phyloP scores from a whole-genome alignment of 2,113 vertebrate genomes.

The Rousettus leschenaultii region DNA sequence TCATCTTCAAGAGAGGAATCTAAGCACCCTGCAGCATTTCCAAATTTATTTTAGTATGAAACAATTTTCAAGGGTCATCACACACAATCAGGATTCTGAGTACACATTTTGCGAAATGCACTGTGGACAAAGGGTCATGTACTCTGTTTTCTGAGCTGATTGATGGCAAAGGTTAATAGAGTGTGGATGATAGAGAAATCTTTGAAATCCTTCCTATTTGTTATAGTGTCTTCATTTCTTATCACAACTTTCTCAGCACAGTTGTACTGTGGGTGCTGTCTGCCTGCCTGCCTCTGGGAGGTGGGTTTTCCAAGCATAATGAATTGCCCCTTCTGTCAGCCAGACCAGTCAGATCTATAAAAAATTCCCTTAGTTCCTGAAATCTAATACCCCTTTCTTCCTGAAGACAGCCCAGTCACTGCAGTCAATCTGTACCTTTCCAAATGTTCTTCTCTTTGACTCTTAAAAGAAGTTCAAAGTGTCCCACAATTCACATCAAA shows the following conservation, averaged over 20 bases:
- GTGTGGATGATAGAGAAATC: not conserved
- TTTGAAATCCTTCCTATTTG: not conserved
- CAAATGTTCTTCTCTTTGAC: constrained; percentile 82
- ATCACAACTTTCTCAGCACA: not conserved
- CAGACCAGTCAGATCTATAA: constrained; percentile 66
- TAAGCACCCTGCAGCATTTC: not conserved
- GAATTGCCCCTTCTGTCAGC: not conserved
- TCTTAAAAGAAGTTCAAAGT: constrained; percentile 83
- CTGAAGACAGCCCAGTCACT: constrained; percentile 71
- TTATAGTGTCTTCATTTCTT: not conserved
- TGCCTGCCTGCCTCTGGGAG: not conserved
- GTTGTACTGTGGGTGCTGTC: not conserved
- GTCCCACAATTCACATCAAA: constrained; percentile 81
- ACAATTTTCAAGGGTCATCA: not conserved
- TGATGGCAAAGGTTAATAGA: not conserved
- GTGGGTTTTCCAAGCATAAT: not conserved
- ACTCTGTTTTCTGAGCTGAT: not conserved
- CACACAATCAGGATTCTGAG: not conserved
- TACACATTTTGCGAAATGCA: not conserved
- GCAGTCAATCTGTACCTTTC: constrained; percentile 71
- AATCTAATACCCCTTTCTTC: constrained; percentile 80
- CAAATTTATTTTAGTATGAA: not conserved
- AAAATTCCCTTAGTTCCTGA: constrained; percentile 78
- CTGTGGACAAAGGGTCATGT: not conserved
- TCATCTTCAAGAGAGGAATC: not conserved